Base-by-base conservation (phyloP, 2,888 invertebrate genomes). In the Zygaena filipendulae region DNA sequence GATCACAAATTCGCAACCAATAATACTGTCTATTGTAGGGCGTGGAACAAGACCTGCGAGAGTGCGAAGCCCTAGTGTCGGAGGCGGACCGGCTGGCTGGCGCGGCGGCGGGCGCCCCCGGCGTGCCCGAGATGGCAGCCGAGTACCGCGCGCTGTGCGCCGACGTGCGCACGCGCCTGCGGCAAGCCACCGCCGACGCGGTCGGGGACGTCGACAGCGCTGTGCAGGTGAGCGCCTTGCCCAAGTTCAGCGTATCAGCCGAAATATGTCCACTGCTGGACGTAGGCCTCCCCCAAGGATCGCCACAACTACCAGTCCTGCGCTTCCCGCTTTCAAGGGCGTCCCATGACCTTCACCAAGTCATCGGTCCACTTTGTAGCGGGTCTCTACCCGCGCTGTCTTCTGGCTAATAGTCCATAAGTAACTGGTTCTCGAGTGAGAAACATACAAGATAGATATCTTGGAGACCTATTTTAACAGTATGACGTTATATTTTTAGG, bases 181-280 rank as follows among this genome's bases (percentile, higher is more conserved):
- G 58, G 16, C 43, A 63, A n/a, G 77, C 77, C 0, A 38, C 70
- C 5, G 66, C 63, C 2, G 69, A 72, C 9, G 52, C 72, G 21
- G 49, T 60, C 2, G 62, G 59, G 0, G 77, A 75, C 19, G 69
- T 72, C 2, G 75, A 77, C 33, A 49, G 56, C 20, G 77, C 77
- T 42, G 62, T 77, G 2, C 79, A 79, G 67, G 77, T 77, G 26
- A 45, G 23, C n/a, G n/a, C n/a, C n/a, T n/a, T n/a, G n/a, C n/a
- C n/a, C n/a, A n/a, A n/a, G n/a, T n/a, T n/a, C n/a, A n/a, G n/a
- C n/a, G n/a, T n/a, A n/a, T n/a, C n/a, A n/a, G n/a, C n/a, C n/a
- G n/a, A n/a, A n/a, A n/a, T n/a, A n/a, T n/a, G n/a, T n/a, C n/a
- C n/a, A n/a, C n/a, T n/a, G n/a, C n/a, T n/a, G n/a, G n/a, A n/a